Evolutionary conservation across 2,797 vertebrate genomes (phyloP).

Genomic region (Halcyon leucocephala): DNA sequence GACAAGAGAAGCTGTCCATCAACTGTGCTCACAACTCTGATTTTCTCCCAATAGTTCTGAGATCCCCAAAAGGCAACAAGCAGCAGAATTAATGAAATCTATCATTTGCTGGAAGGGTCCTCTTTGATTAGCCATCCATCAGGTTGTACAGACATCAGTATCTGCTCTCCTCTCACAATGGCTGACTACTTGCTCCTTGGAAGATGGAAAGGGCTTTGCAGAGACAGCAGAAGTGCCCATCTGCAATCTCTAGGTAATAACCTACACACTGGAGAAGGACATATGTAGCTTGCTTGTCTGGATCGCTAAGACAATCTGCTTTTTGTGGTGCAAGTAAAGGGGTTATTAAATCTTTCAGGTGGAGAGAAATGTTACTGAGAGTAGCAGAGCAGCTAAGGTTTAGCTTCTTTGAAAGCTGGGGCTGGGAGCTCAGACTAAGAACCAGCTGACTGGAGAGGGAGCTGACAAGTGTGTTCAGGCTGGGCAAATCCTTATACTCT

Average conservation of each 20-base stretch:
- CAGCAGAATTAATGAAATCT: neutral
- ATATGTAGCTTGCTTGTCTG: neutral
- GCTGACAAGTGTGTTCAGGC: neutral
- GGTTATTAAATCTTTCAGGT: slow-evolving; percentile 43
- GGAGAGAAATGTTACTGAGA: neutral
- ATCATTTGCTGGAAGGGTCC: neutral
- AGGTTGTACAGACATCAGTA: neutral
- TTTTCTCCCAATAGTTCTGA: neutral
- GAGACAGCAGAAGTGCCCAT: slow-evolving; percentile 13
- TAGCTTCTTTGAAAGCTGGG: slow-evolving; percentile 1
- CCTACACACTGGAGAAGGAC: neutral
- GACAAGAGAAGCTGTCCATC: neutral
- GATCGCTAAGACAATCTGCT: slow-evolving; percentile 12
- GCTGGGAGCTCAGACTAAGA: slow-evolving; percentile 41
- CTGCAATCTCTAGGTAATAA: slow-evolving; percentile 28
- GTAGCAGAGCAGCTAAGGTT: slow-evolving; percentile 2
- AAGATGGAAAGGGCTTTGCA: slow-evolving; percentile 18
- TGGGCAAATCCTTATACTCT: slow-evolving; percentile 43
- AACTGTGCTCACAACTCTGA: neutral
- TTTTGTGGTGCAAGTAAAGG: slow-evolving; percentile 15
- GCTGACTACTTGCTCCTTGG: neutral
- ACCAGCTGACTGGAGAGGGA: slow-evolving; percentile 24
- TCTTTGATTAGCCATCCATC: neutral
- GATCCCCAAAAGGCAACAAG: neutral
- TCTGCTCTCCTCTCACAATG: neutral